Percentiles rank a stretch among this genome's conserved stretches.
phyloP scores from a whole-genome alignment of 1,140 invertebrate genomes.

The Trissolcus basalis region DNA sequence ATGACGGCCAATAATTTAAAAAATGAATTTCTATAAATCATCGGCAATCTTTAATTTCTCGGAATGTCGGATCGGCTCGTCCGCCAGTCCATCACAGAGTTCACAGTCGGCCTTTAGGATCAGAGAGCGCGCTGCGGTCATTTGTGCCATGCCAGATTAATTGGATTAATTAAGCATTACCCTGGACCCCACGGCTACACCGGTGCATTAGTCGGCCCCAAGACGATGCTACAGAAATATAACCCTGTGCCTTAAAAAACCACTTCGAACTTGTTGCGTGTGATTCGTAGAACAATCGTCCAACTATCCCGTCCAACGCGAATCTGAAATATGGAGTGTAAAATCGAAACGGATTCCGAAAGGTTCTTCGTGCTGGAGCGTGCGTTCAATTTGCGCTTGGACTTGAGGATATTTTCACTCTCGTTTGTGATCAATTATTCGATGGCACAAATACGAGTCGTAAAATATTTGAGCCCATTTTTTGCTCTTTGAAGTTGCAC shows the following conservation, averaged over 20 bases:
- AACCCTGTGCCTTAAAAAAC: slow-evolving; percentile 21
- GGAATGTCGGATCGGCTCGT: slow-evolving; percentile 73
- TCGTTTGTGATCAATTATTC: slow-evolving; percentile 23
- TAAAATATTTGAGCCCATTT: slow-evolving; percentile 32
- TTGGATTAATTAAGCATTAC: slow-evolving; percentile 77
- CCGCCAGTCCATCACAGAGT: slow-evolving; percentile 69
- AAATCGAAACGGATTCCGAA: slow-evolving; percentile 13
- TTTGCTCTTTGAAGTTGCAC: slow-evolving; percentile 64
- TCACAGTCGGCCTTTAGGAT: slow-evolving; percentile 56
- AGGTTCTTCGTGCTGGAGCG: neutral
- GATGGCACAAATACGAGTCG: slow-evolving; percentile 12
- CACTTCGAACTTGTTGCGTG: slow-evolving; percentile 38
- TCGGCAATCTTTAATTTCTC: slow-evolving; percentile 76
- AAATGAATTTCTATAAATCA: slow-evolving; percentile 76
- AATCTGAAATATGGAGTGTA: slow-evolving; percentile 32
- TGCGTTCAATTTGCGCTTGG: slow-evolving; percentile 6
- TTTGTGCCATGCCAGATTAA: slow-evolving; percentile 75
- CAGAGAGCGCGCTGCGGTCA: slow-evolving; percentile 67
- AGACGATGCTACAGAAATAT: slow-evolving; percentile 38
- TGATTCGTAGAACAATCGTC: slow-evolving; percentile 48
- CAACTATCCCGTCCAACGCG: slow-evolving; percentile 23
- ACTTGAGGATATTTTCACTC: neutral
- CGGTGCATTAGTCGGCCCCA: slow-evolving; percentile 69
- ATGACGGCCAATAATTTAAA: slow-evolving; percentile 76
- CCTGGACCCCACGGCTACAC: slow-evolving; percentile 67